Conservation (phyloP, 2,113 vertebrate species). For the Passer domesticus region DNA sequence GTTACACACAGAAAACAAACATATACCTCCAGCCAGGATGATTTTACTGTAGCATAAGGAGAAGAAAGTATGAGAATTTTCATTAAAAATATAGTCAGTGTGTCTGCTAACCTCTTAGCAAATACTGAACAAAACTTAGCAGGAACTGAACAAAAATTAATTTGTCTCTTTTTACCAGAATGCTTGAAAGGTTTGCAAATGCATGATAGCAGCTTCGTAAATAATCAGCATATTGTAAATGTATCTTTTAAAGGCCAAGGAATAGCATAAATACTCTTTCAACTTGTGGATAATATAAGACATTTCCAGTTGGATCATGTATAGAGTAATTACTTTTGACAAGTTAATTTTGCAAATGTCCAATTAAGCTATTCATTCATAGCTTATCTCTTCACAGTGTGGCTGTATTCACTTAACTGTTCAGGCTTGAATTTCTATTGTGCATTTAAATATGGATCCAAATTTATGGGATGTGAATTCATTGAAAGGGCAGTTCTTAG, state of each 20-base stretch:
- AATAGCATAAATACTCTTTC: conserved; percentile 19
- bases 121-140: no score
- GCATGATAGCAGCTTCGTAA: not conserved
- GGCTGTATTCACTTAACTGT: conserved; percentile 42
- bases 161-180: not conserved
- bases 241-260: conserved; percentile 10
- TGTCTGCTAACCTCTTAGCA: not conserved
- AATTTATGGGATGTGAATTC: not conserved
- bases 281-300: not conserved
- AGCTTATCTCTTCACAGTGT: conserved; percentile 61
- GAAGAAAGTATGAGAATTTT: not conserved
- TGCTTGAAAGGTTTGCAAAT: not conserved
- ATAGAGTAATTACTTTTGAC: conserved; percentile 44
- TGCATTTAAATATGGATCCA: not conserved
- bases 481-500: not conserved
- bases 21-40: not conserved
- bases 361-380: conserved; percentile 35
- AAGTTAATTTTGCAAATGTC: conserved; percentile 58
- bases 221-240: not conserved
- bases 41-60: not conserved
- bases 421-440: conserved; percentile 32
- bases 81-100: not conserved
- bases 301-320: conserved; percentile 18
- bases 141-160: not conserved
- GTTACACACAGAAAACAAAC: not conserved